Evolutionary conservation across 2,797 vertebrate genomes (phyloP), one percentile per base, ranked within the genome.

Genomic region (Onychomys arenicola): DNA sequence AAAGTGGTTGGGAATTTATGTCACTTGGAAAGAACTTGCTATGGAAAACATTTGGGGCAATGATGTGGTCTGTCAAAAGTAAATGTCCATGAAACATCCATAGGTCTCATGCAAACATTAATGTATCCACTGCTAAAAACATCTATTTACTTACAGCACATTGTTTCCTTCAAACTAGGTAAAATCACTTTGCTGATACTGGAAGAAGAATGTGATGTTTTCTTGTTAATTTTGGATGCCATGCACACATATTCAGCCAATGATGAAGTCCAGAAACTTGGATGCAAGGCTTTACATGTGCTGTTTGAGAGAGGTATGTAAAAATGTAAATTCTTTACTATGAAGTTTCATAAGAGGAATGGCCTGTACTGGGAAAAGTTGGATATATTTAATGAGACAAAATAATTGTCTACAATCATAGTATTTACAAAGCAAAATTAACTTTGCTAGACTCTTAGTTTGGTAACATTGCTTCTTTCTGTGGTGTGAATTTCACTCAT

Each of bases 151-250:
- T 85, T 52, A 49, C 17, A 2, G 0, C 10, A 46, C 93, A 89
- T 29, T 98, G 7, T 97, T 97, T 49, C 96, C 49, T 95, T 97
- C 49, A 75, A 12, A 97, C 86, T 78, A 99, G 99, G 99, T 89
- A 97, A 98, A 95, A 97, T 99, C 89, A 97, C 99, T 92, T 98
- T 99, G 95, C 96, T 99, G 97, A 98, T 99, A 90, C 96, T 99
- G 98, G 99, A 99, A 91, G 99, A 99, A 94, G 99, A 99, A 9
- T 98, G 98, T 32, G 99, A 99, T 93, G 98, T 99, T 91, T 99
- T 99, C 97, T 97, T 98, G 57, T 96, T 99, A 98, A 98, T 99
- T 91, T 98, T 99, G 94, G 98, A 99, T 92, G 99, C 99, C 21
- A 99, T 99, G 99, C 98, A 98, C 92, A 97, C 52, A 23, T 99